Conservation (phyloP, 1,140 invertebrate species). For the Dendrolimus punctatus region DNA sequence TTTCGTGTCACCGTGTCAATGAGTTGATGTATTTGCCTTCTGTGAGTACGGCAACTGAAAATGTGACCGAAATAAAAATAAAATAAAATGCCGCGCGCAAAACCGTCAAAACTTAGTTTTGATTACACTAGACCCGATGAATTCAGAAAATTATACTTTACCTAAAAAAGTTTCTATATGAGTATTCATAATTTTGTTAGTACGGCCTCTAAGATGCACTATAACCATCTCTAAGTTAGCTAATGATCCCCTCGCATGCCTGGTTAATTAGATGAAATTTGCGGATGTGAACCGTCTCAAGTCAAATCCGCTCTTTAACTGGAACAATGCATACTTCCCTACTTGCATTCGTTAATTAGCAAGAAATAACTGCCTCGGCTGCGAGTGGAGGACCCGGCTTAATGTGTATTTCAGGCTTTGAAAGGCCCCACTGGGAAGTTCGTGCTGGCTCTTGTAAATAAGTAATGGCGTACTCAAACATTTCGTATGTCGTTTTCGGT, state of each 20-base stretch:
- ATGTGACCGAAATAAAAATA: too few species aligned
- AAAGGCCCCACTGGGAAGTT: conserved; percentile 8
- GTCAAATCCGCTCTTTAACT: conserved; percentile 5
- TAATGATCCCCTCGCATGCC: conserved; percentile 3
- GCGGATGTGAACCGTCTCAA: conserved; percentile 5
- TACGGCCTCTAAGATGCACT: too few species aligned
- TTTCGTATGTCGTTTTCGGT: too few species aligned
- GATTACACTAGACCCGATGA: too few species aligned
- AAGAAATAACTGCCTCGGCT: conserved; percentile 13
- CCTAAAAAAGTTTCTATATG: not conserved
- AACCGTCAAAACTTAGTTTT: too few species aligned
- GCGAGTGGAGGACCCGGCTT: conserved; percentile 4
- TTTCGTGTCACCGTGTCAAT: too few species aligned
- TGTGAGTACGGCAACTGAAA: too few species aligned
- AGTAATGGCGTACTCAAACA: too few species aligned
- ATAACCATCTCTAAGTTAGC: too few species aligned
- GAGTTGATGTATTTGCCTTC: too few species aligned
- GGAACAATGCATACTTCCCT: conserved; percentile 7
- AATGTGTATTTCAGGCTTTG: conserved; percentile 8
- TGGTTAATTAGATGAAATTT: conserved; percentile 6
- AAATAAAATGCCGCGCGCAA: too few species aligned
- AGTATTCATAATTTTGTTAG: not conserved
- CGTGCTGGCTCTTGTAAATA: not conserved
- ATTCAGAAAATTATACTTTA: not conserved
- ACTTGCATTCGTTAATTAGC: conserved; percentile 18